Conservation (phyloP, 2,113 vertebrate species). For the Beaufortia kweichowensis region DNA sequence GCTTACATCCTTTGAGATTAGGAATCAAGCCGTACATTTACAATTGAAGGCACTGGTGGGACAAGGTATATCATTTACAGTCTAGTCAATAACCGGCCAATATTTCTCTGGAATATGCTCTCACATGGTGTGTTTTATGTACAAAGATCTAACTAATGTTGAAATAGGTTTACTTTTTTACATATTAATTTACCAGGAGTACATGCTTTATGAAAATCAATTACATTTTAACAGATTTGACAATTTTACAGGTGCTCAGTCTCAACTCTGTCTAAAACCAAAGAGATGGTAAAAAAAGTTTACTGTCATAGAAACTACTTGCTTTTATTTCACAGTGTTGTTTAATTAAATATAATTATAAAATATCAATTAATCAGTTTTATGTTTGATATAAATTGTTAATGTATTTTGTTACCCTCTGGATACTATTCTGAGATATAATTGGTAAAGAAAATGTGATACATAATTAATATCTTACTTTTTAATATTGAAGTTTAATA, state of each 20-base stretch:
- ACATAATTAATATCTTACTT: conserved; percentile 24
- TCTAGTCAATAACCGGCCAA: conserved; percentile 1
- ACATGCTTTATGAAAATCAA: neutral
- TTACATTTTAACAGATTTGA: conserved; percentile 4
- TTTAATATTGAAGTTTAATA: neutral
- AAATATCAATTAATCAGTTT: neutral
- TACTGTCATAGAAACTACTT: neutral
- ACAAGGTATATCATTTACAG: conserved; percentile 9
- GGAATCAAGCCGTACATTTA: conserved; percentile 1
- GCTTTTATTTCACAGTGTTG: too few relatives aligned
- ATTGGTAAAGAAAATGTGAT: conserved; percentile 23
- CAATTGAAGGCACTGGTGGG: neutral
- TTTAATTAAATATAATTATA: too few relatives aligned
- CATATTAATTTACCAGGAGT: conserved; percentile 5
- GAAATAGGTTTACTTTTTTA: neutral
- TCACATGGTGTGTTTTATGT: neutral
- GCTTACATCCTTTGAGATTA: neutral
- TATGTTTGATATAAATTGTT: conserved; percentile 18
- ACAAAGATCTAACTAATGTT: neutral
- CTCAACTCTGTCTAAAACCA: neutral
- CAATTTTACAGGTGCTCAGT: conserved; percentile 9
- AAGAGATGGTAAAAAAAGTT: neutral
- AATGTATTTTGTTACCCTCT: conserved; percentile 10
- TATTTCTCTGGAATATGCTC: neutral
- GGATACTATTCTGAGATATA: neutral